Conservation (phyloP, 2,113 vertebrate genomes). For the Panthera uncia region DNA sequence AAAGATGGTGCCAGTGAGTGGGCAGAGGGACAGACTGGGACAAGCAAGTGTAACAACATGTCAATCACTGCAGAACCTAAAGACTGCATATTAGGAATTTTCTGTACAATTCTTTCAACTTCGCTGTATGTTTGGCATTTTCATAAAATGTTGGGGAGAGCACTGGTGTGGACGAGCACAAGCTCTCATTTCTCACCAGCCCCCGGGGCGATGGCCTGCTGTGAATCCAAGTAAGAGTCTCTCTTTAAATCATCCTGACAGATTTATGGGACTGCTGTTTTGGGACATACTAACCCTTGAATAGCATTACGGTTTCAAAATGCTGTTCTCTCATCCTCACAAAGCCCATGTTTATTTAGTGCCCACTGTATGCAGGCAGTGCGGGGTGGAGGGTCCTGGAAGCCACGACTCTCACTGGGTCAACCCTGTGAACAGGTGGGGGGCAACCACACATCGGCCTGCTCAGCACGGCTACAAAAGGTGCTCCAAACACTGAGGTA, state of each 20-base stretch:
- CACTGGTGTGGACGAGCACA: neutral
- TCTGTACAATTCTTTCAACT: neutral
- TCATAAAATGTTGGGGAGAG: neutral
- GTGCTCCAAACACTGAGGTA: neutral
- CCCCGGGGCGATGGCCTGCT: neutral
- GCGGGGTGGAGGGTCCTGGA: neutral
- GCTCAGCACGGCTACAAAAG: neutral
- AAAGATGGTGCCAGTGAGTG: neutral
- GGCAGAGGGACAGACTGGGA: neutral
- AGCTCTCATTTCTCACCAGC: neutral
- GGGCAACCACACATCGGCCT: neutral
- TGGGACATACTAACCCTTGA: too few relatives aligned
- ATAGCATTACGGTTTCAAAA: neutral
- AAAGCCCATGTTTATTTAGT: neutral
- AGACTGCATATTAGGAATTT: neutral
- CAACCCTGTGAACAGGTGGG: neutral
- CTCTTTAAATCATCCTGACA: neutral
- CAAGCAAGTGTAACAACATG: neutral
- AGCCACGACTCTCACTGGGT: neutral
- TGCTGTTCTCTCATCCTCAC: neutral
- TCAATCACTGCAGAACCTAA: neutral
- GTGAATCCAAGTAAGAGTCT: neutral
- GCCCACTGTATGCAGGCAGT: neutral
- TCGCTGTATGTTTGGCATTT: neutral
- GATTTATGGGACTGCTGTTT: neutral